phyloP scores from a whole-genome alignment of 2,888 invertebrate genomes.

The Poecilus cupreus region DNA sequence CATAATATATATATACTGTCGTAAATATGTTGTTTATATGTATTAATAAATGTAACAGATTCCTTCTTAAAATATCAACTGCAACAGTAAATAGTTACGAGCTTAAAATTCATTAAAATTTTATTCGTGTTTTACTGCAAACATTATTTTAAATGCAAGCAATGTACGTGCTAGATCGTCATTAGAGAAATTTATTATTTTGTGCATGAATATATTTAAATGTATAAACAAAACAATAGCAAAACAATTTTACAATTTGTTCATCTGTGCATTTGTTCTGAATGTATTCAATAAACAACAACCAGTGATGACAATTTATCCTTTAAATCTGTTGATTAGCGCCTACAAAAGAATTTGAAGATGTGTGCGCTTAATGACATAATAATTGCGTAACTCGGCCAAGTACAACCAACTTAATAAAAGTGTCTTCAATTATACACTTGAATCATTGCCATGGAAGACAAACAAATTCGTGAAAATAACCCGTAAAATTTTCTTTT shows the following conservation, averaged over 20 bases:
- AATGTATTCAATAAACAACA: neutral
- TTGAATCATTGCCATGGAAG: too few species aligned
- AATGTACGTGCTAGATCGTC: neutral
- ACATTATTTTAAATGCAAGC: neutral
- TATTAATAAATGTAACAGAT: slow-evolving; percentile 15
- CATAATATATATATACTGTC: neutral
- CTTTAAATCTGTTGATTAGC: neutral
- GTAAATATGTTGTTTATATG: neutral
- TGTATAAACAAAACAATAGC: neutral
- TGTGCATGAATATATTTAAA: neutral
- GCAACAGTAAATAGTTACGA: neutral
- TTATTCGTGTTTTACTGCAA: neutral
- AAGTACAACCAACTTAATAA: too few species aligned
- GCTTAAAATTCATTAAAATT: neutral
- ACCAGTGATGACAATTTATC: neutral
- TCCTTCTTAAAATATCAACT: neutral
- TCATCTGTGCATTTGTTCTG: neutral
- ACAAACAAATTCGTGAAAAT: neutral
- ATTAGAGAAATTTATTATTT: slow-evolving; percentile 4
- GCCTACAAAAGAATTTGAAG: neutral
- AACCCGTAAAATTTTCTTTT: neutral
- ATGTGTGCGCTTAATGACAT: too few species aligned
- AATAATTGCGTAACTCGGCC: too few species aligned
- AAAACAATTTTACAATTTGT: slow-evolving; percentile 6
- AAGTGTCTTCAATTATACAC: too few species aligned